A percentile compares a stretch with the other conserved stretches of the same genome.
Evolutionary conservation across 2,797 vertebrate species (phyloP).

Genomic region (Anas capensis): DNA sequence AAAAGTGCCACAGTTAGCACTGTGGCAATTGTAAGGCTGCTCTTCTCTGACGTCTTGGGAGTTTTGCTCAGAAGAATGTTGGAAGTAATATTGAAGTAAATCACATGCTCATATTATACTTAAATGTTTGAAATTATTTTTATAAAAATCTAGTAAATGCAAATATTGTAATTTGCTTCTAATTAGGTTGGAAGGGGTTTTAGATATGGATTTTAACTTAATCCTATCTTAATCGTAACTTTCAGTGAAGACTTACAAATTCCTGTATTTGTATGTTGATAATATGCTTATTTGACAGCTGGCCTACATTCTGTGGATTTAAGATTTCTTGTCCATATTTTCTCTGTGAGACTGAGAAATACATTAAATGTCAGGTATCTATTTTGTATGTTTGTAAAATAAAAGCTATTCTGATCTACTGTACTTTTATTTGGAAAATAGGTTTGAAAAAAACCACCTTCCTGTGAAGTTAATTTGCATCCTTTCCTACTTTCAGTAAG

Average conservation of each 20-base stretch:
- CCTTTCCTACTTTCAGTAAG: neutral
- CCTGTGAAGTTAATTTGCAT: neutral
- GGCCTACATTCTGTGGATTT: neutral
- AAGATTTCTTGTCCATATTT: neutral
- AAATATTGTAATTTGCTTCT: neutral
- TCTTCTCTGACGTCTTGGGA: neutral
- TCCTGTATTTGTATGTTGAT: neutral
- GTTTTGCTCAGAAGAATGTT: neutral
- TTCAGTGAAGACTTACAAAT: neutral
- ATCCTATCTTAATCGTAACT: neutral
- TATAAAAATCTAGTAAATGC: neutral
- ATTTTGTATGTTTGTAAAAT: constrained; percentile 36
- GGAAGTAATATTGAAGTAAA: neutral
- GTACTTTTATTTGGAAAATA: constrained; percentile 19
- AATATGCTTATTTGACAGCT: neutral
- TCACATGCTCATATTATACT: neutral
- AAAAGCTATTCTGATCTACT: constrained; percentile 19
- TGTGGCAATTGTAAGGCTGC: neutral
- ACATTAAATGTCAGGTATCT: neutral
- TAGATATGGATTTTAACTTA: neutral
- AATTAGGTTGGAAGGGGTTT: neutral
- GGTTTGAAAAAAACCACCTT: neutral
- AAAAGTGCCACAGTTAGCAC: neutral
- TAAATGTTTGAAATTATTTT: too few species aligned
- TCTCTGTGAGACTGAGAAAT: neutral